These are phyloP conservation scores for Octodonta nipae DNA, from an alignment of 2,888 invertebrate genomes.

Conservation along the genomic window DNA sequence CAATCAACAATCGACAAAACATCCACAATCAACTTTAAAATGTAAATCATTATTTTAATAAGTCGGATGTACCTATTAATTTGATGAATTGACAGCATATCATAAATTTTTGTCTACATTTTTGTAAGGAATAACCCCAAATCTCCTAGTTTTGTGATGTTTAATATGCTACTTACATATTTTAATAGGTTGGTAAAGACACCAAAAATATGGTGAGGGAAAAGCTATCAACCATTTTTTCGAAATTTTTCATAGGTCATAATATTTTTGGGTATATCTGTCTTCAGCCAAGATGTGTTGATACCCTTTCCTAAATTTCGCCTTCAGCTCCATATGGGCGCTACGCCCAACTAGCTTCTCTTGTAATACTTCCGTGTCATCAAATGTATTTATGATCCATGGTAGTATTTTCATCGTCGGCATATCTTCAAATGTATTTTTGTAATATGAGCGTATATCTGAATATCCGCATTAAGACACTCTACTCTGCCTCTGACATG, in stretches of 20 bases:
- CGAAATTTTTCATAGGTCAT: conserved; percentile 6
- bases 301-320: conserved; percentile 1
- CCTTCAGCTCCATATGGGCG: too few species aligned
- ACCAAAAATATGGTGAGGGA: conserved; percentile 2
- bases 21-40: neutral
- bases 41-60: conserved; percentile 3
- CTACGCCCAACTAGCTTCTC: too few species aligned
- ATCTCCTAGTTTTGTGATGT: neutral
- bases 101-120: conserved; percentile 4
- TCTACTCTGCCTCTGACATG: too few species aligned
- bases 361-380: too few species aligned
- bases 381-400: too few species aligned
- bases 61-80: conserved; percentile 3
- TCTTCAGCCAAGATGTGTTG: too few species aligned
- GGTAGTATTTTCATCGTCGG: too few species aligned
- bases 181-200: conserved; percentile 2
- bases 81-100: conserved; percentile 3
- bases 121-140: conserved; percentile 4
- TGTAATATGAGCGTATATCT: too few species aligned
- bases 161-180: too few species aligned
- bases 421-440: too few species aligned
- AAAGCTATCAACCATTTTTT: conserved; percentile 5
- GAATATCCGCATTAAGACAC: too few species aligned
- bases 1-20: neutral
- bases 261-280: conserved; percentile 1